Evolutionary conservation across 2,888 invertebrate species (phyloP).

Genomic region (Helobdella robusta): DNA sequence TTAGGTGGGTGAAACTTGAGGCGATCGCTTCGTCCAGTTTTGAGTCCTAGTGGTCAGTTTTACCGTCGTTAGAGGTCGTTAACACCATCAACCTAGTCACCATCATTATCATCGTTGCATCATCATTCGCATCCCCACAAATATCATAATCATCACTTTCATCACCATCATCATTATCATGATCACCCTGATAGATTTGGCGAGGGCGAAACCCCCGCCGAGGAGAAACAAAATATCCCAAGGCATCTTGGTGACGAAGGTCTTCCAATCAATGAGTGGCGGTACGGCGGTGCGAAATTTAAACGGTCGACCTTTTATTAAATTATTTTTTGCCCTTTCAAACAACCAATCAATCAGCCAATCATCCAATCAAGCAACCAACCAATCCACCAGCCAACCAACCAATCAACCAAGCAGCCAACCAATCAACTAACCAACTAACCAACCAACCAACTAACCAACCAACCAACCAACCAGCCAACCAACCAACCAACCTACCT

Average conservation of each 20-base stretch:
- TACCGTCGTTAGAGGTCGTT: background rate
- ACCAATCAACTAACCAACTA: too few relatives aligned
- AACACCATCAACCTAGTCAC: background rate
- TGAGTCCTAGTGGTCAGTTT: background rate
- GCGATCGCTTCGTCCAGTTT: conserved; percentile 15
- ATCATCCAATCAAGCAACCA: too few relatives aligned
- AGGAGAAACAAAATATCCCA: conserved; percentile 30
- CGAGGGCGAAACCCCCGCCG: conserved; percentile 31
- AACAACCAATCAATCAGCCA: too few relatives aligned
- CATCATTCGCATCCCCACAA: background rate
- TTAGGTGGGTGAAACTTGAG: background rate
- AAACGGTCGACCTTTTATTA: background rate
- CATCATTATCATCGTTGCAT: background rate
- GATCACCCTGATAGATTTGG: conserved; percentile 18
- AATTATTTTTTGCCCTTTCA: too few relatives aligned
- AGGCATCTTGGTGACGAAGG: conserved; percentile 26
- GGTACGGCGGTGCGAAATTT: conserved; percentile 10
- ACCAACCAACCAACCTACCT: too few relatives aligned
- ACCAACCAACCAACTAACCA: too few relatives aligned
- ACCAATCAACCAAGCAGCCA: too few relatives aligned
- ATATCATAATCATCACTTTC: background rate
- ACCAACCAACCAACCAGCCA: too few relatives aligned
- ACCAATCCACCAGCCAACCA: too few relatives aligned
- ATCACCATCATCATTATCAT: background rate
- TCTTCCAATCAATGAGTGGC: conserved; percentile 29